Base-by-base conservation (phyloP, 2,797 vertebrate species). In the Phoxinus dragarum region DNA sequence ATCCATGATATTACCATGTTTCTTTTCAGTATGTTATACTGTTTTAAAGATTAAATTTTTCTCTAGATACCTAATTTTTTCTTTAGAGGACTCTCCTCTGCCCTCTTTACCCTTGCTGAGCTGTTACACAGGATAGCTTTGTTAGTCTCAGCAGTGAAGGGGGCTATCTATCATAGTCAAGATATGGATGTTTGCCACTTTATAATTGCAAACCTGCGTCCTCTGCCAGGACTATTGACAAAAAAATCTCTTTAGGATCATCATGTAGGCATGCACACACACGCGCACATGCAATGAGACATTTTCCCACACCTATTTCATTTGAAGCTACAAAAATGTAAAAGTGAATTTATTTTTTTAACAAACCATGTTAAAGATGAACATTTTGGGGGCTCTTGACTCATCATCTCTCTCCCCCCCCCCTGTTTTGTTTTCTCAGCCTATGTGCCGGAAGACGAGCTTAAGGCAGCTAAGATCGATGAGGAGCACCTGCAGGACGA, bases 361-460 rank as follows among this genome's bases (percentile, higher is more conserved):
- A 75, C 81, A 66, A 86, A 86, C 77, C 21, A 49, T 87, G 81
- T 83, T 85, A 87, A 83, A 86, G 75, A 83, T 89, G 83, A 79
- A 85, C 44, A 67, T 83, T 84, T 77, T 52, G 14, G n/a, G 81
- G n/a, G 11, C 44, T 72, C 17, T 82, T 86, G 68, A 74, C 76
- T 84, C 42, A 88, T 81, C 85, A 83, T 87, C 93, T 88, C 44
- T 23, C 85, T 88, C 80, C 2, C 6, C 88, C 6, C 88, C 78
- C 49, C 38, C 74, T 94, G 77, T 90, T 92, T 80, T 93, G 85
- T 94, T 92, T 94, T 96, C 23, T 82, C 92, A 99, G 98, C 98
- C 93, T 99, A 99, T 88, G 96, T 98, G 95, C 97, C 97, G 86
- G 98, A 98, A 87, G 98, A 99, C 83, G 97, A 99, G 91, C 91